Percentiles rank a stretch among this genome's conserved stretches.
Conservation (phyloP, 2,888 invertebrate genomes). For the Nomada flava region DNA sequence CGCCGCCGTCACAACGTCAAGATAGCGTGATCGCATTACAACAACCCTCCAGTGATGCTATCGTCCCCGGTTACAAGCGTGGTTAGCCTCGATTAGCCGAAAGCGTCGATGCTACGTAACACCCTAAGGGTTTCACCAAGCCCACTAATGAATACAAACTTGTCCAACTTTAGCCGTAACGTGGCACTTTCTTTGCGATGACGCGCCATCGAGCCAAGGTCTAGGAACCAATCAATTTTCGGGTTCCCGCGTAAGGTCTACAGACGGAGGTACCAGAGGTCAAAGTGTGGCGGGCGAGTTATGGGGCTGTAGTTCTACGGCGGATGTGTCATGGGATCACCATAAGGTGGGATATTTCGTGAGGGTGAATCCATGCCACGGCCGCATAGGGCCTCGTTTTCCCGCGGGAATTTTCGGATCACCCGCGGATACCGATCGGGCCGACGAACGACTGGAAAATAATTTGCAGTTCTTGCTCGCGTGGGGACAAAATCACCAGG, state of each 20-base stretch:
- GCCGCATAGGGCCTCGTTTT: conserved; percentile 62
- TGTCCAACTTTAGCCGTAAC: background rate
- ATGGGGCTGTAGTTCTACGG: conserved; percentile 77
- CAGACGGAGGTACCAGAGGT: conserved; percentile 42
- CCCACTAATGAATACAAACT: background rate
- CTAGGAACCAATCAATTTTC: conserved; percentile 80
- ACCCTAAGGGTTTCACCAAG: background rate
- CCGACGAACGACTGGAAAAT: conserved; percentile 74
- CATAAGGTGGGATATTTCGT: conserved; percentile 83
- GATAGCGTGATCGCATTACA: conserved; percentile 64
- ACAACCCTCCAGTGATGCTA: conserved; percentile 55
- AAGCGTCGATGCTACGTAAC: conserved; percentile 17
- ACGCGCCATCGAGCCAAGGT: conserved; percentile 30
- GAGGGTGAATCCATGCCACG: conserved; percentile 73
- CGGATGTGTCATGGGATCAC: conserved; percentile 82
- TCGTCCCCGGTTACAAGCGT: conserved; percentile 45
- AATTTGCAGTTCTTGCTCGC: conserved; percentile 74
- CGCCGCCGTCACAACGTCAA: conserved; percentile 60
- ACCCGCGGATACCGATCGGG: conserved; percentile 70
- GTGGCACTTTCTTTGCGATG: background rate
- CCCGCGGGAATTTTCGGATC: conserved; percentile 80
- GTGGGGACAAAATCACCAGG: conserved; percentile 73
- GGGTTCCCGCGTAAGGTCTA: conserved; percentile 57
- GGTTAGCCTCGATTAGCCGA: conserved; percentile 46
- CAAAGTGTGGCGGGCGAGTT: conserved; percentile 78